Evolutionary conservation across 2,888 invertebrate species (phyloP).

Genomic region (Morpho achilles): DNA sequence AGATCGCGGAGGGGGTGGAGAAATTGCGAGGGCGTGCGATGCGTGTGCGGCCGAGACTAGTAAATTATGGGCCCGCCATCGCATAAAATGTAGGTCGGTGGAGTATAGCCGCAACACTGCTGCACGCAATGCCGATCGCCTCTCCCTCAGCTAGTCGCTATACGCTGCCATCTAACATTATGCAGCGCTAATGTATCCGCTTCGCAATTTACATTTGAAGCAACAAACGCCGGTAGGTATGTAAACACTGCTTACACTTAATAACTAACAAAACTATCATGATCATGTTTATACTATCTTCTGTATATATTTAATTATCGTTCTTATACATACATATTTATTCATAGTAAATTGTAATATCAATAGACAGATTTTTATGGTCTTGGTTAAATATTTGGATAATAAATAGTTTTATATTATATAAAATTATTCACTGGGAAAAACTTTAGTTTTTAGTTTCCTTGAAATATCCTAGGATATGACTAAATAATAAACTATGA

Average conservation of each 20-base stretch:
- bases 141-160: slow-evolving; percentile 41
- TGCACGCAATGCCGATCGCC: slow-evolving; percentile 60
- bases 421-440: no score
- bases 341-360: no score
- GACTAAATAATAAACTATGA: slow-evolving; percentile 12
- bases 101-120: slow-evolving; percentile 57
- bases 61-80: slow-evolving; percentile 63
- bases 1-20: slow-evolving; percentile 37
- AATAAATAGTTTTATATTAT: no score
- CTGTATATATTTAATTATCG: no score
- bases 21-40: slow-evolving; percentile 47
- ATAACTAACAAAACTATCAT: no score
- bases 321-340: no score
- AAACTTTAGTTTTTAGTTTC: background rate
- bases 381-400: no score
- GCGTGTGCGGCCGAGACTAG: slow-evolving; percentile 54
- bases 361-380: no score
- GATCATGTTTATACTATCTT: no score
- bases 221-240: slow-evolving; percentile 24
- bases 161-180: slow-evolving; percentile 21
- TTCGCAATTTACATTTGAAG: slow-evolving; percentile 25
- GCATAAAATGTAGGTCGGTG: slow-evolving; percentile 78
- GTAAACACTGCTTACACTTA: background rate
- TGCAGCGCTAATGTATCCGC: slow-evolving; percentile 45
- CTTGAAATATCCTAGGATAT: background rate